These are phyloP conservation scores for Morelia viridis DNA, from an alignment of 2,797 vertebrate species.

Conservation along the genomic window DNA sequence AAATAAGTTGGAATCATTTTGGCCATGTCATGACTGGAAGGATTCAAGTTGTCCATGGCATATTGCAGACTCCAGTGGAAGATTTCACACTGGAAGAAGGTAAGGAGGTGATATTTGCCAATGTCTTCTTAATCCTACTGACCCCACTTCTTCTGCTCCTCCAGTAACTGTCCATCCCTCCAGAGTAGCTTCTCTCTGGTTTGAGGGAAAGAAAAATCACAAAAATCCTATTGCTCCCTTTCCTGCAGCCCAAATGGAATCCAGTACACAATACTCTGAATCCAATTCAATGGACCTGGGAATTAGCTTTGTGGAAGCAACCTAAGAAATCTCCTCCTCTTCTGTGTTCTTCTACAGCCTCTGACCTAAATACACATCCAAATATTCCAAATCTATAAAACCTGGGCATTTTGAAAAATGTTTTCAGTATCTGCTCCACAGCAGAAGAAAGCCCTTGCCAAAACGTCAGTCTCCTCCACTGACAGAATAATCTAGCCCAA, in stretches of 20 bases:
- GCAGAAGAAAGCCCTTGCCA: background rate
- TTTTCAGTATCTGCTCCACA: background rate
- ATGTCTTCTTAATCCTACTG: too few relatives aligned
- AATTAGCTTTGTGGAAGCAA: background rate
- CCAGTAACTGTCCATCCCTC: background rate
- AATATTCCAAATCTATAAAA: background rate
- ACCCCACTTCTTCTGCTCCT: background rate
- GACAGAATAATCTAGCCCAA: too few relatives aligned
- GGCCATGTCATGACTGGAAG: too few relatives aligned
- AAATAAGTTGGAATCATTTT: too few relatives aligned
- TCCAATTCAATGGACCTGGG: background rate
- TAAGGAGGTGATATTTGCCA: too few relatives aligned
- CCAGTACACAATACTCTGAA: background rate
- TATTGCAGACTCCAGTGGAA: too few relatives aligned
- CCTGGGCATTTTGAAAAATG: background rate
- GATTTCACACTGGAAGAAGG: too few relatives aligned
- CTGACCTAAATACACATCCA: background rate
- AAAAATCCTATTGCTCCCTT: background rate
- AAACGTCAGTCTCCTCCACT: background rate
- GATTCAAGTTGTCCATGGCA: too few relatives aligned
- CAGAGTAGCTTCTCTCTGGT: background rate
- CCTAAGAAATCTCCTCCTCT: too few relatives aligned
- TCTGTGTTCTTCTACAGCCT: background rate
- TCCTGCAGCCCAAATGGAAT: background rate
- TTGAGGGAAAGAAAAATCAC: background rate